A percentile compares a stretch with the other conserved stretches of the same genome.
Evolutionary conservation across 1,140 invertebrate genomes (phyloP).

Genomic region (Homalodisca vitripennis): DNA sequence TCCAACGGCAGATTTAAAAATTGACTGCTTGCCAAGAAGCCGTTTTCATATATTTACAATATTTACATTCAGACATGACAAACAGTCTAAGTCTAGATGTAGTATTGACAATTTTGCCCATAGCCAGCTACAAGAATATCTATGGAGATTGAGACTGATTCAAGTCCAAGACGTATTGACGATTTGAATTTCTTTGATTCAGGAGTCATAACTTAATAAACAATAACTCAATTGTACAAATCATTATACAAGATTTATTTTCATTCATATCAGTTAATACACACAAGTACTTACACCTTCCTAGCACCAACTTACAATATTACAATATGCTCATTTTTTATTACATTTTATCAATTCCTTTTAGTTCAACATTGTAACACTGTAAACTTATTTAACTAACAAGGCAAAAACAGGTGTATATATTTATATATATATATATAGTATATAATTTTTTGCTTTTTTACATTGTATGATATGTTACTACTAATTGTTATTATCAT

Average conservation of each 20-base stretch:
- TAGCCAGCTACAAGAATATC: too few relatives aligned
- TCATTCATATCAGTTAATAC: conserved; percentile 7
- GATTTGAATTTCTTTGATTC: too few relatives aligned
- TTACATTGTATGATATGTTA: conserved; percentile 12
- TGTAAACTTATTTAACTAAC: conserved; percentile 14
- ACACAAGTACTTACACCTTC: not conserved
- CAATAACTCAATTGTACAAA: not conserved
- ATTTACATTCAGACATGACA: too few relatives aligned
- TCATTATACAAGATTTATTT: conserved; percentile 26
- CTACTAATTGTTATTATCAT: conserved; percentile 6
- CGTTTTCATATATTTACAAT: too few relatives aligned
- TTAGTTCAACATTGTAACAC: conserved; percentile 9
- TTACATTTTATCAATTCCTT: conserved; percentile 23
- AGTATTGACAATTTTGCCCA: too few relatives aligned
- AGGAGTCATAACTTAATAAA: too few relatives aligned
- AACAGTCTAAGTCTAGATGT: too few relatives aligned
- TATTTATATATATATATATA: too few relatives aligned
- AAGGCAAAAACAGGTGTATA: conserved; percentile 26
- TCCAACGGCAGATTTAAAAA: too few relatives aligned
- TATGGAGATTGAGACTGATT: too few relatives aligned
- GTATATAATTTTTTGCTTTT: not conserved
- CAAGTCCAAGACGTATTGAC: too few relatives aligned
- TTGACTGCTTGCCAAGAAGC: too few relatives aligned
- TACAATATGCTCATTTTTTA: conserved; percentile 14
- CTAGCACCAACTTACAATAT: conserved; percentile 25